Base-by-base conservation (phyloP, 1,140 invertebrate species). In the Panulirus ornatus region DNA sequence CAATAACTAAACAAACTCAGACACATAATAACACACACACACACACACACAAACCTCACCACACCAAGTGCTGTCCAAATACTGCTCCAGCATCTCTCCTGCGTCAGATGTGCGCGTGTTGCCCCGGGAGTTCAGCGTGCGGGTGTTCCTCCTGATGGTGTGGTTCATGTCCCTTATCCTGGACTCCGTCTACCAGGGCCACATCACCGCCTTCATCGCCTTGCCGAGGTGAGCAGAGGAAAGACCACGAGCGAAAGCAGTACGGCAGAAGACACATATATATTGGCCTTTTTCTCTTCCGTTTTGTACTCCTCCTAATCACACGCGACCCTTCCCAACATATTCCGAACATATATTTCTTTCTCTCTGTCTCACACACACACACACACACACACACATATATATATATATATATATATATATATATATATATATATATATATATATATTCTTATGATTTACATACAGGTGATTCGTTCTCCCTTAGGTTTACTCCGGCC, bases 161-260 rank as follows among this genome's bases (percentile, higher is more conserved):
- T 40, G 42, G 76, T 2, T 70, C 0, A 47, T 88, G 51, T 63
- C 76, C 2, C 75, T 88, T 1, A 30, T 88, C 3, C 6, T 88
- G 8, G 86, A 88, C 27, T n/a, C 44, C 8, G 42, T 19, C 16
- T 88, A 88, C 54, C 86, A 88, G 40, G 76, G 86, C 27, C 51
- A 66, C 42, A 71, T 88, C 58, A 88, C 86, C 6, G 86, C 86
- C 63, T 88, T 88, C 42, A 81, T 88, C 27, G 76, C 86, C 22
- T 47, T 88, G n/a, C 86, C 86, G 3, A 88, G 86, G 86, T 88
- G 16, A 84, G 81, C 1, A n/a, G 36, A 30, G 30, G 27, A 38
- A 0, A 27, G n/a, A 54, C 0, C 38, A 6, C 63, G 2, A 44
- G 44, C 3, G 14, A 30, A 8, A 5, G 27, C 0, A 63, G 22